Evolutionary conservation across 35 echinoderm and acorn worm species (phyloP).

Genomic region (Diadema setosum): DNA sequence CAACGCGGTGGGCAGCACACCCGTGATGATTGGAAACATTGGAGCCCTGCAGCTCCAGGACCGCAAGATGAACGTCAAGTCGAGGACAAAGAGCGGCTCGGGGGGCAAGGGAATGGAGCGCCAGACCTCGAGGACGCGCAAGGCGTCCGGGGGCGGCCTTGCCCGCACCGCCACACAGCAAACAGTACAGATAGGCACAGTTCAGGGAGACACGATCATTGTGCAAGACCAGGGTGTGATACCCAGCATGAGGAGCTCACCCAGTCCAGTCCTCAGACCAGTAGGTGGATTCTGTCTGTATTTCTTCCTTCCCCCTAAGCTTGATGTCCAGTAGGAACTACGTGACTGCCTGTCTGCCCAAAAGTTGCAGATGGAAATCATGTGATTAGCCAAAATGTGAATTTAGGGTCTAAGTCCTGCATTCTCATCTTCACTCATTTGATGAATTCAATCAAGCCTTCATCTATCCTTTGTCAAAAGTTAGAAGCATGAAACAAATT

Average conservation of each 20-base stretch:
- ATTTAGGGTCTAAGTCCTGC: no score
- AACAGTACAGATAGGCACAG: conserved; percentile 4
- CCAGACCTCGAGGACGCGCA: conserved; percentile 26
- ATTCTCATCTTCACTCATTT: no score
- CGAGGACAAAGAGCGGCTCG: conserved; percentile 53
- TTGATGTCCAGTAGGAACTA: no score
- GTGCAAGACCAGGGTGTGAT: conserved; percentile 4
- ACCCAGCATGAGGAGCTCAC: conserved; percentile 21
- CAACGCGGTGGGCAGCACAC: conserved; percentile 50
- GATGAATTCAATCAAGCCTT: no score
- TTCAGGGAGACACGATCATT: background rate
- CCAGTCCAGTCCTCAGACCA: conserved; percentile 69
- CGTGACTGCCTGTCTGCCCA: no score
- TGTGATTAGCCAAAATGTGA: no score
- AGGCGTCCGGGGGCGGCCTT: conserved; percentile 46
- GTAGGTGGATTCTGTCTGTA: no score
- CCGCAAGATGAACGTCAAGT: conserved; percentile 91
- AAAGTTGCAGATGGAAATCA: no score
- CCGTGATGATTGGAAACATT: conserved; percentile 61
- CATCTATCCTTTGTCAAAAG: no score
- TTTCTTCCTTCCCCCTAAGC: no score
- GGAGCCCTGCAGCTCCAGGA: conserved; percentile 78
- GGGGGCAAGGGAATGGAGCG: conserved; percentile 36
- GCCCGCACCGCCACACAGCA: background rate
- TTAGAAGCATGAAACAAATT: no score